A percentile compares a stretch with the other conserved stretches of the same genome.
Evolutionary conservation across 2,113 vertebrate species (phyloP).

Genomic region (Callipepla californica): DNA sequence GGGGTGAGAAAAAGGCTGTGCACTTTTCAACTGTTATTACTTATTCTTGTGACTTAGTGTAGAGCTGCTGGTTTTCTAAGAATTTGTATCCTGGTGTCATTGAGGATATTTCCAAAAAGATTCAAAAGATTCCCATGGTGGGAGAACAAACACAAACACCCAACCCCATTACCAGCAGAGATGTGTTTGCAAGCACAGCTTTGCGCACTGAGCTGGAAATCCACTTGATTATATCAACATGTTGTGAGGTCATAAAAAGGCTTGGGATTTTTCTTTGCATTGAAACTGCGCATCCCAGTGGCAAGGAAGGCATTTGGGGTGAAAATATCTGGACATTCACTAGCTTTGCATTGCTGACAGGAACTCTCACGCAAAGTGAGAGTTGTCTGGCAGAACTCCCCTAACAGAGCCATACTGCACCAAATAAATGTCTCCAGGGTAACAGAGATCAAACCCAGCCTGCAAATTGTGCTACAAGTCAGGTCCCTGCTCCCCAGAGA

Average conservation of each 20-base stretch:
- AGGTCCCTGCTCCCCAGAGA: background rate
- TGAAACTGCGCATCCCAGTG: background rate
- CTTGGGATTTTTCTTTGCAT: background rate
- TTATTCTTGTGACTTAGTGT: background rate
- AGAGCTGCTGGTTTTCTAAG: background rate
- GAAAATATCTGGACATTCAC: background rate
- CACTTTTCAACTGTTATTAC: background rate
- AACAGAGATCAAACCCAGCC: background rate
- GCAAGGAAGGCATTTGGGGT: background rate
- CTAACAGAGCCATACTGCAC: background rate
- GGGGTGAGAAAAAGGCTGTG: background rate
- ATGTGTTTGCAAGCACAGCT: background rate
- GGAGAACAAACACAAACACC: background rate
- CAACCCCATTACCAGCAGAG: background rate
- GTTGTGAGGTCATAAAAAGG: background rate
- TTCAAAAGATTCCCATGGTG: background rate
- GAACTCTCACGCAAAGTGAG: background rate
- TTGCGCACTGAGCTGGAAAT: background rate
- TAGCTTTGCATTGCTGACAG: background rate
- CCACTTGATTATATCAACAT: background rate
- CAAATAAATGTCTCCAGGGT: background rate
- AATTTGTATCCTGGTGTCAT: background rate
- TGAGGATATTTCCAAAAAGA: background rate
- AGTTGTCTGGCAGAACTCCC: background rate
- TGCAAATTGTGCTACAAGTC: background rate